A percentile compares a stretch with the other conserved stretches of the same genome.
Evolutionary conservation across 2,888 invertebrate species (phyloP).

Genomic region (Ormia ochracea): DNA sequence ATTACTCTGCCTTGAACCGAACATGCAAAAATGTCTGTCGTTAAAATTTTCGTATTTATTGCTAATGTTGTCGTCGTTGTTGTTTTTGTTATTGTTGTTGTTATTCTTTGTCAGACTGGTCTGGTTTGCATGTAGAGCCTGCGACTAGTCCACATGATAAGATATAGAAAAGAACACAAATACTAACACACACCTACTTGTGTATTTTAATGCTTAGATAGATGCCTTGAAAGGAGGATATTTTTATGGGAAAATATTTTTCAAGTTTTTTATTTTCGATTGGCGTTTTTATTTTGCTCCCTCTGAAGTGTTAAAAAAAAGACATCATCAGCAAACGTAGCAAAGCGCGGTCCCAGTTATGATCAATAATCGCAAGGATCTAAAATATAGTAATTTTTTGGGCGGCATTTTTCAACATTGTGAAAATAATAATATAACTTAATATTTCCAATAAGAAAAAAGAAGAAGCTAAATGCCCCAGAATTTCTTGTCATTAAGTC

Average conservation of each 20-base stretch:
- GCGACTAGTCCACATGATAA: conserved; percentile 42
- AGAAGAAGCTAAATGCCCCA: conserved; percentile 7
- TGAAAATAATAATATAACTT: conserved; percentile 39
- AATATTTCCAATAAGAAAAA: conserved; percentile 31
- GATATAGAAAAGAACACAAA: conserved; percentile 1
- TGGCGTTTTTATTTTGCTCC: not conserved
- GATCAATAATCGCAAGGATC: conserved; percentile 46
- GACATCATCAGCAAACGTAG: not conserved
- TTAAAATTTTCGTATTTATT: conserved; percentile 16
- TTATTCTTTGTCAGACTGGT: conserved; percentile 45
- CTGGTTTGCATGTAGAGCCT: conserved; percentile 44
- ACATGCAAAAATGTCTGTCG: conserved; percentile 56
- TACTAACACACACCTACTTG: not conserved
- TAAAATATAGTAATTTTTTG: conserved; percentile 48
- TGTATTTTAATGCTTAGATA: not conserved
- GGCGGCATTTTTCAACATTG: conserved; percentile 42
- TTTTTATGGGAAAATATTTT: conserved; percentile 54
- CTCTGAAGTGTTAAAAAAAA: conserved; percentile 28
- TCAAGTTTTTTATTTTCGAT: conserved; percentile 4
- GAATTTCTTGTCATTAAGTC: conserved; percentile 50
- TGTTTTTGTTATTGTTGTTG: not conserved
- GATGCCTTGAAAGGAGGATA: conserved; percentile 35
- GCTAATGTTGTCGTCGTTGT: not conserved
- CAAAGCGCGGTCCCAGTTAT: not conserved
- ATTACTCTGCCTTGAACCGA: conserved; percentile 55